Evolutionary conservation across 2,113 vertebrate genomes (phyloP).

Genomic region (Melanocharis versteri): DNA sequence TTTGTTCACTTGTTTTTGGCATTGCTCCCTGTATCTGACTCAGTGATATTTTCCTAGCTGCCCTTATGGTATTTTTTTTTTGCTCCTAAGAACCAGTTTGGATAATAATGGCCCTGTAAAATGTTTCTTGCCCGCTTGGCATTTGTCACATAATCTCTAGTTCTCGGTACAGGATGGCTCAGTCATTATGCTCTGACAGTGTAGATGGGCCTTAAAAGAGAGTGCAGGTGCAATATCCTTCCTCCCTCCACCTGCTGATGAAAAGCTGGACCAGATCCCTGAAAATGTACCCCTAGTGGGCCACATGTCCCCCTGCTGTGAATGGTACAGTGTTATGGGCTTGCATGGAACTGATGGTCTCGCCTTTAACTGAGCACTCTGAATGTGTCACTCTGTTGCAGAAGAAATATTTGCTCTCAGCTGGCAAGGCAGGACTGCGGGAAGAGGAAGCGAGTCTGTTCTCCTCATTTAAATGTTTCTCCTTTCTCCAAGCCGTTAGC

Average conservation of each 20-base stretch:
- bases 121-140: fast-evolving
- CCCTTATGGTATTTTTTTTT: background rate
- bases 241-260: background rate
- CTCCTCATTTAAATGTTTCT: constrained; percentile 3
- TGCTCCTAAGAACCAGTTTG: background rate
- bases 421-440: background rate
- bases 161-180: background rate
- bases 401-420: background rate
- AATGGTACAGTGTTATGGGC: background rate
- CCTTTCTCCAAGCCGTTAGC: background rate
- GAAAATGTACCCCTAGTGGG: background rate
- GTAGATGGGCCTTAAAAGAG: background rate
- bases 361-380: background rate
- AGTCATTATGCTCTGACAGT: background rate
- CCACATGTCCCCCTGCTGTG: background rate
- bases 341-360: background rate
- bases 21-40: background rate
- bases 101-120: background rate
- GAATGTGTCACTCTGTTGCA: background rate
- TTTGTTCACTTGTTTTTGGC: background rate
- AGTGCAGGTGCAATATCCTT: background rate
- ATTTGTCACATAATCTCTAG: background rate
- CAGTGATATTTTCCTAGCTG: background rate
- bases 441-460: background rate
- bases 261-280: background rate